These are phyloP conservation scores for Neelides folsomi DNA, from an alignment of 2,888 invertebrate species.

Conservation along the genomic window DNA sequence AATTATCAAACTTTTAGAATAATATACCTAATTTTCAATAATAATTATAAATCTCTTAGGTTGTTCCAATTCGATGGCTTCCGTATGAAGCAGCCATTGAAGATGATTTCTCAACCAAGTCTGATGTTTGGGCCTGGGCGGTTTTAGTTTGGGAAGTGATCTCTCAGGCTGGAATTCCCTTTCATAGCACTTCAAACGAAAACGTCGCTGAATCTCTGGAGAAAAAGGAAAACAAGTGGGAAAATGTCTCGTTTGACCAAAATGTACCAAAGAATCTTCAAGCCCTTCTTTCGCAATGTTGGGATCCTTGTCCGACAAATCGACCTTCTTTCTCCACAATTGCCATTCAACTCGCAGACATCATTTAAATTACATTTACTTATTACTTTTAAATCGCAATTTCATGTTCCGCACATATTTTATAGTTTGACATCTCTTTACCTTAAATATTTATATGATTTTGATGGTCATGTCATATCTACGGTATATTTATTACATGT, in stretches of 20 bases:
- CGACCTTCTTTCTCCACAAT: slow-evolving; percentile 30
- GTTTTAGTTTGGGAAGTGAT: slow-evolving; percentile 83
- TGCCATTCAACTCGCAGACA: slow-evolving; percentile 25
- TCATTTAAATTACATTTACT: slow-evolving; percentile 5
- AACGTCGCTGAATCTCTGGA: slow-evolving; percentile 54
- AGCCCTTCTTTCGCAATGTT: slow-evolving; percentile 20
- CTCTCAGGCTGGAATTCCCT: slow-evolving; percentile 61
- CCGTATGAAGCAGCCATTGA: slow-evolving; percentile 78
- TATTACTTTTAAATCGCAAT: no score
- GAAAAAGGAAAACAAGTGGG: slow-evolving; percentile 34
- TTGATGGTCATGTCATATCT: no score
- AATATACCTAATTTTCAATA: not conserved
- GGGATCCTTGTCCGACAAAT: slow-evolving; percentile 28
- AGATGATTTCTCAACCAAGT: slow-evolving; percentile 80
- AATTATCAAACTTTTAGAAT: no score
- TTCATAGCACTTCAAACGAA: slow-evolving; percentile 60
- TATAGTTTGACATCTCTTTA: no score
- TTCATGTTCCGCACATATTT: no score
- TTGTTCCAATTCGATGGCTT: slow-evolving; percentile 79
- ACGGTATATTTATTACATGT: no score
- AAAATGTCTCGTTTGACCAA: slow-evolving; percentile 12
- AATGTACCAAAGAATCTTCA: slow-evolving; percentile 15
- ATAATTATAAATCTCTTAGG: slow-evolving; percentile 39
- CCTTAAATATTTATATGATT: no score
- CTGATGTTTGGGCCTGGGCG: slow-evolving; percentile 83